These are phyloP conservation scores for Sminthurinus aureus DNA, from an alignment of 2,888 invertebrate genomes.

Conservation along the genomic window DNA sequence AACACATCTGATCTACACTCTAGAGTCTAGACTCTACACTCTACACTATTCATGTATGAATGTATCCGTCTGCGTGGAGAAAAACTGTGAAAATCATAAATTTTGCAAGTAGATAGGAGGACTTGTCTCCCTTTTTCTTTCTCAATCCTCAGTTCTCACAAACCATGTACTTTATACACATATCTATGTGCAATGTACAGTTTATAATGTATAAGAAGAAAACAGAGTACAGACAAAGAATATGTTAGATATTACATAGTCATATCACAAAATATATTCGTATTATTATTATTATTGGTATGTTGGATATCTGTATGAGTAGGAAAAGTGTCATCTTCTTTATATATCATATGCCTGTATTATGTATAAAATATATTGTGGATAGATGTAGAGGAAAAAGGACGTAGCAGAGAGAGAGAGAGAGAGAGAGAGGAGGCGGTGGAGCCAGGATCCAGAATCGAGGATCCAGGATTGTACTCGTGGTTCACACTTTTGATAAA, in stretches of 20 bases:
- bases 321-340: not conserved
- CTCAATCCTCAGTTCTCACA: not conserved
- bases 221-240: not conserved
- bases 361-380: not conserved
- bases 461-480: constrained; percentile 5
- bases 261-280: not conserved
- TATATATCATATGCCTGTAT: not conserved
- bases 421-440: not conserved
- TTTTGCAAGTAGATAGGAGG: too few species aligned
- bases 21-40: not conserved
- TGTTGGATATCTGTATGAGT: not conserved
- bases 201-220: not conserved
- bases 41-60: not conserved
- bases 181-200: not conserved
- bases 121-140: too few species aligned
- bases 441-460: too few species aligned
- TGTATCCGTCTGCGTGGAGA: not conserved
- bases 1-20: too few species aligned
- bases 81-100: not conserved
- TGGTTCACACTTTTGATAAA: constrained; percentile 64
- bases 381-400: not conserved
- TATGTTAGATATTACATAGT: not conserved
- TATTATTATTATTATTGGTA: not conserved
- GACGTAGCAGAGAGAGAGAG: not conserved
- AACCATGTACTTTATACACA: not conserved